Evolutionary conservation across 2,888 invertebrate genomes (phyloP).

Genomic region (Tryphoninae sp.): DNA sequence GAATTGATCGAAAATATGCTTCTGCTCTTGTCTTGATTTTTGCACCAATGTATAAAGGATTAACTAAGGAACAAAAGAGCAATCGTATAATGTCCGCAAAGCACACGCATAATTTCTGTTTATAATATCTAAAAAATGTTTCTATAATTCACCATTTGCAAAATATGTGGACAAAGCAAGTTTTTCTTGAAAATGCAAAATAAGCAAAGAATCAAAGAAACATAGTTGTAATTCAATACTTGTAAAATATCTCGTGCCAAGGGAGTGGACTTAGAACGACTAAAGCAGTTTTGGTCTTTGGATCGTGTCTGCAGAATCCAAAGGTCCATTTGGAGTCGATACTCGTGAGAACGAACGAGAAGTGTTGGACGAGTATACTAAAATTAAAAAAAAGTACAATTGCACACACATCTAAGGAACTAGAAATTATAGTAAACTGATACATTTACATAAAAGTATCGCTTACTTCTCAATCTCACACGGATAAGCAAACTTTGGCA

Average conservation of each 20-base stretch:
- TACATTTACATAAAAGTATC: constrained; percentile 14
- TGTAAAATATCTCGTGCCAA: constrained; percentile 98
- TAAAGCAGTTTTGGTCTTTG: constrained; percentile 92
- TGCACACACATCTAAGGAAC: not conserved
- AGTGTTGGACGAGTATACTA: constrained; percentile 94
- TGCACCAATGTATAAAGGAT: no score
- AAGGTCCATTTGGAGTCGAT: constrained; percentile 98
- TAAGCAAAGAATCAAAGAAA: not conserved
- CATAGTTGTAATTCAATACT: constrained; percentile 83
- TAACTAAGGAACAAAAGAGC: no score
- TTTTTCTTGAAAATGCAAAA: not conserved
- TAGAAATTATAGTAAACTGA: not conserved
- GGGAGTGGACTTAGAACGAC: constrained; percentile 94
- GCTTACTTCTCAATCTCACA: constrained; percentile 90
- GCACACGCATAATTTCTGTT: no score
- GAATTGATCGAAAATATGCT: no score
- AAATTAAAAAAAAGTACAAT: constrained; percentile 76
- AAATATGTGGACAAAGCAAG: not conserved
- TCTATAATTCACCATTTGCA: not conserved
- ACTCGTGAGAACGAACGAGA: constrained; percentile 98
- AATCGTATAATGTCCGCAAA: no score
- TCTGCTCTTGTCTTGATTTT: no score
- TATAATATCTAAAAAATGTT: not conserved
- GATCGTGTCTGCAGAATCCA: constrained; percentile 98
- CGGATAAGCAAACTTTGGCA: constrained; percentile 96